Base-by-base conservation (phyloP, 1,140 invertebrate species). In the Amyelois transitella region DNA sequence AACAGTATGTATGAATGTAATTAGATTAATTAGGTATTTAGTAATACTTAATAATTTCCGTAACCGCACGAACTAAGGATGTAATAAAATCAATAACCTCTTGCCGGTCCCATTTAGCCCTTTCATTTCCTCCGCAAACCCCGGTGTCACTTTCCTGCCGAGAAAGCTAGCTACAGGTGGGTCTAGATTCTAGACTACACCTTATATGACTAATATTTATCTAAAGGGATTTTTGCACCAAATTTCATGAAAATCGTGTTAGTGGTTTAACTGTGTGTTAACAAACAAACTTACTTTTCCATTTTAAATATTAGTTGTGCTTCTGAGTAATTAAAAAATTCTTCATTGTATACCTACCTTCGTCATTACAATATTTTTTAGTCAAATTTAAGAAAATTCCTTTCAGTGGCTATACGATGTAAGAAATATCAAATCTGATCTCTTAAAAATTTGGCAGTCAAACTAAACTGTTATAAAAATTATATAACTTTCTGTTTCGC, bases 71-170 rank as follows among this genome's bases (percentile, higher is more conserved):
- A 12, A 38, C 32, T 5, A 14, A 38, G 32, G 32, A 38, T 38
- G n/a, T 38, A 38, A 38, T 24, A 24, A 8, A 38, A 10, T 38
- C 32, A 38, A 38, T 38, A 38, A 38, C n/a, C 32, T 28, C 25
- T 28, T 38, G 32, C 18, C 7, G 19, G 20, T 21, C 21, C 45
- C 21, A 48, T n/a, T n/a, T n/a, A 48, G 7, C 18, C 45, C 45
- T 48, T 48, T 48, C 45, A 48, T 48, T 48, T 48, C 45, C 45
- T 48, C 18, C n/a, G 19, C 45, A 21, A 10, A 19, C 45, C 19
- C 10, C 3, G 45, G 20, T 48, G 20, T 48, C 45, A 17, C 19
- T 48, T 48, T 21, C 45, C 45, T 21, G 20, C 45, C 20, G 45
- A 20, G 45, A 48, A 48, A 48, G 45, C n/a, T 48, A 10, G n/a